phyloP scores from a whole-genome alignment of 2,797 vertebrate species.

The Mustela erminea region DNA sequence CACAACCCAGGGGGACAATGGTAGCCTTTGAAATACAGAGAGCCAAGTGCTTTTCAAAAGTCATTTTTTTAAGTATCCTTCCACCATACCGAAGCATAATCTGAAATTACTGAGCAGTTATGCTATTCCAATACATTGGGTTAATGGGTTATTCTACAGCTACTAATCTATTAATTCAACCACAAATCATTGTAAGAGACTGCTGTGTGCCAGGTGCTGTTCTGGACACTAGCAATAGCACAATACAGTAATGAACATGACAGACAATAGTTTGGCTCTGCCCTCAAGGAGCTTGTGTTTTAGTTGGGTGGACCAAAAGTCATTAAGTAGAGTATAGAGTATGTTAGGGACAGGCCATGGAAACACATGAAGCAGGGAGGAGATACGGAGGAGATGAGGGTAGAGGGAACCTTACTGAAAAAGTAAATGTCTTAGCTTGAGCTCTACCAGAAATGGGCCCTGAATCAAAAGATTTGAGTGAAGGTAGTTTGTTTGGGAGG shows the following conservation, averaged over 20 bases:
- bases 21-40: not conserved
- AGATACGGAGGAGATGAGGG: not conserved
- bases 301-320: not conserved
- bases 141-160: not conserved
- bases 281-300: not conserved
- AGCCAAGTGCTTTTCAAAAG: not conserved
- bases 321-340: not conserved
- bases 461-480: not conserved
- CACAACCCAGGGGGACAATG: not conserved
- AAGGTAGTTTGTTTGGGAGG: not conserved
- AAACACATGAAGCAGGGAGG: not conserved
- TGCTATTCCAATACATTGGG: not conserved
- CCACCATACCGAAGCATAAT: not conserved
- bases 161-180: not conserved
- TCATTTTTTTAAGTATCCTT: not conserved
- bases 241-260: not conserved
- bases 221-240: not conserved
- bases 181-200: not conserved
- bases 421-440: not conserved
- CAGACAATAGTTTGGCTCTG: not conserved
- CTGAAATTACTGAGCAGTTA: not conserved
- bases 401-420: not conserved
- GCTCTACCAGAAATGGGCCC: not conserved
- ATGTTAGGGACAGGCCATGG: accelerated
- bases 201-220: too few relatives aligned